phyloP scores from a whole-genome alignment of 2,888 invertebrate genomes.

The Sussaba pulchella region DNA sequence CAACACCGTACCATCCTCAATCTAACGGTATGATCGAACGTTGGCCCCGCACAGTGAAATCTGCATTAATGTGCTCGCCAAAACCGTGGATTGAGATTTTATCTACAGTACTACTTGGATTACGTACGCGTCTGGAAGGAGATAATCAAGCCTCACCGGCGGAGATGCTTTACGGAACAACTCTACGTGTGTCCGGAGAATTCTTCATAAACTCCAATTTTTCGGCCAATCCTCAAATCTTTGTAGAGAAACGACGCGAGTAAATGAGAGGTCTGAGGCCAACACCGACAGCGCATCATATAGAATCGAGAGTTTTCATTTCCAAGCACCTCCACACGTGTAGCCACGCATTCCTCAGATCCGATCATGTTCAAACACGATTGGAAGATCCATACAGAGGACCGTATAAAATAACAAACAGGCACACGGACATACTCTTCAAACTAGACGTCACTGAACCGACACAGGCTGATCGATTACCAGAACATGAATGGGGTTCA shows the following conservation, averaged over 20 bases:
- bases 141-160: slow-evolving; percentile 55
- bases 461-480: not conserved
- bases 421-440: not conserved
- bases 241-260: not conserved
- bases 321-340: not conserved
- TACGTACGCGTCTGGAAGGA: slow-evolving; percentile 23
- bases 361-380: not conserved
- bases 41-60: not conserved
- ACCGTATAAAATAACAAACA: not conserved
- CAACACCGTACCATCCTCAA: too few species aligned
- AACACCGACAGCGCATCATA: slow-evolving; percentile 7
- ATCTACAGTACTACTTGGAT: slow-evolving; percentile 1
- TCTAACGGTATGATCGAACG: not conserved
- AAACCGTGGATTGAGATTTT: not conserved
- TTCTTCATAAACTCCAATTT: slow-evolving; percentile 29
- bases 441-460: not conserved
- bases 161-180: slow-evolving; percentile 56
- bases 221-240: slow-evolving; percentile 18
- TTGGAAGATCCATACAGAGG: not conserved
- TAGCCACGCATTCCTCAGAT: not conserved
- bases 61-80: not conserved
- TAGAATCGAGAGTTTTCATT: not conserved
- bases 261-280: not conserved
- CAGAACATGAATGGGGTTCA: not conserved
- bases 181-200: slow-evolving; percentile 60